Percentiles rank a stretch among this genome's conserved stretches.
These are phyloP conservation scores for Lethrus apterus DNA, from an alignment of 1,140 invertebrate species.

Conservation along the genomic window DNA sequence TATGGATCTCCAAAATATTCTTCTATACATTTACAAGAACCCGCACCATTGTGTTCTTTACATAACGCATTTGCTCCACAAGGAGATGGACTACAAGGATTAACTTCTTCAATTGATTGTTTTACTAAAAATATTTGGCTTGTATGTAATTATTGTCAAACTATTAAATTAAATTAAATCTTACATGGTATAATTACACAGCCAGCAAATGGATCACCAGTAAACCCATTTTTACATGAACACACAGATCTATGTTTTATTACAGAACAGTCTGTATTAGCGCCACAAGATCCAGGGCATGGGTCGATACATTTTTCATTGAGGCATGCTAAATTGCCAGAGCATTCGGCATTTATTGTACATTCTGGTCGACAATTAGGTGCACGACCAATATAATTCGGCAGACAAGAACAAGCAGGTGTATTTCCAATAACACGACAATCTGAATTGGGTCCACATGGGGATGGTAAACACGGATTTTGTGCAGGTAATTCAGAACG, in stretches of 20 bases:
- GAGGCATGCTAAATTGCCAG: slow-evolving; percentile 53
- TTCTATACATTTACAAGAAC: slow-evolving; percentile 62
- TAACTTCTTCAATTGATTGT: slow-evolving; percentile 30
- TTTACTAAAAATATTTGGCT: slow-evolving; percentile 26
- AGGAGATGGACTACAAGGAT: slow-evolving; percentile 66
- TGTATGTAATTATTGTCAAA: not conserved
- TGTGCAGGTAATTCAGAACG: slow-evolving; percentile 14
- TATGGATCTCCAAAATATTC: slow-evolving; percentile 70
- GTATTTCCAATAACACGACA: slow-evolving; percentile 51
- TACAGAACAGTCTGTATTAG: slow-evolving; percentile 52
- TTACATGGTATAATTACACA: slow-evolving; percentile 45
- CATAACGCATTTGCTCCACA: slow-evolving; percentile 73
- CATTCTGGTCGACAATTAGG: slow-evolving; percentile 61
- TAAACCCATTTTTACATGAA: slow-evolving; percentile 50
- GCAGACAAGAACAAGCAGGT: slow-evolving; percentile 54
- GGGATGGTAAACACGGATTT: slow-evolving; percentile 51
- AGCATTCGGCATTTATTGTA: slow-evolving; percentile 56
- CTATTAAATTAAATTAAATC: slow-evolving; percentile 10
- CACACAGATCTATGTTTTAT: slow-evolving; percentile 56
- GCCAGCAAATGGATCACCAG: slow-evolving; percentile 48
- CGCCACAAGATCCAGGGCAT: slow-evolving; percentile 52
- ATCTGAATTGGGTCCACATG: slow-evolving; percentile 58
- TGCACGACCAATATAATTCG: slow-evolving; percentile 50
- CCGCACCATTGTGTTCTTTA: slow-evolving; percentile 68
- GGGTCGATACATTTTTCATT: slow-evolving; percentile 57